These are phyloP conservation scores for Psammodynastes pulverulentus DNA, from an alignment of 2,113 vertebrate species.

Conservation along the genomic window DNA sequence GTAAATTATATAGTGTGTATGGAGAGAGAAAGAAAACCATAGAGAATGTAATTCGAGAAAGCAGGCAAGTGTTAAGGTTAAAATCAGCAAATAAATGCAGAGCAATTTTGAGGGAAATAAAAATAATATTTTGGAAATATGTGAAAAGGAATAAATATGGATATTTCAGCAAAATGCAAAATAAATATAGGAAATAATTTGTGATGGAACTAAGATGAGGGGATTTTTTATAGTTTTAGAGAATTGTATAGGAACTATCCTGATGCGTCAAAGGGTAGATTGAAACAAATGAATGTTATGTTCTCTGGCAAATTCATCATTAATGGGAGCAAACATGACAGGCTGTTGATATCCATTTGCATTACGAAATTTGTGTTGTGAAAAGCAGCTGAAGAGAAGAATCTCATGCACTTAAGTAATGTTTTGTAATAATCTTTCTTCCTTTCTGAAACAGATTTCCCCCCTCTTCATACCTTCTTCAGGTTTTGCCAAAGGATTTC, in stretches of 20 bases:
- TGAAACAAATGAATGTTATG: neutral
- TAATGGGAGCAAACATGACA: neutral
- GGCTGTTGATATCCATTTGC: neutral
- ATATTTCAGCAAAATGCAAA: neutral
- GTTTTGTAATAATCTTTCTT: neutral
- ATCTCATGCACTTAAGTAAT: neutral
- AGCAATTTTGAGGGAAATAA: neutral
- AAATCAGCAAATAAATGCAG: neutral
- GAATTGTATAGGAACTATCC: neutral
- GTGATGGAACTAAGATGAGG: neutral
- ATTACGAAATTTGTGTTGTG: neutral
- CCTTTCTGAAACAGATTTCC: neutral
- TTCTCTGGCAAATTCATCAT: neutral
- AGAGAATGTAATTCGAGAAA: neutral
- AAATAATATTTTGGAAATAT: neutral
- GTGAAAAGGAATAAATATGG: neutral
- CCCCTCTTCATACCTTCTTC: neutral
- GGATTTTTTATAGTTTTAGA: neutral
- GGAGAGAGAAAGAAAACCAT: neutral
- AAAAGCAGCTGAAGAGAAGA: neutral
- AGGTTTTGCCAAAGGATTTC: neutral
- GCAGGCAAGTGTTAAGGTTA: neutral
- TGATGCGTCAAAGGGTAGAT: neutral
- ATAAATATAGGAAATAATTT: neutral
- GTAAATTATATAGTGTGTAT: neutral